These are phyloP conservation scores for Ptyas mucosa DNA, from an alignment of 2,113 vertebrate genomes.

Conservation along the genomic window DNA sequence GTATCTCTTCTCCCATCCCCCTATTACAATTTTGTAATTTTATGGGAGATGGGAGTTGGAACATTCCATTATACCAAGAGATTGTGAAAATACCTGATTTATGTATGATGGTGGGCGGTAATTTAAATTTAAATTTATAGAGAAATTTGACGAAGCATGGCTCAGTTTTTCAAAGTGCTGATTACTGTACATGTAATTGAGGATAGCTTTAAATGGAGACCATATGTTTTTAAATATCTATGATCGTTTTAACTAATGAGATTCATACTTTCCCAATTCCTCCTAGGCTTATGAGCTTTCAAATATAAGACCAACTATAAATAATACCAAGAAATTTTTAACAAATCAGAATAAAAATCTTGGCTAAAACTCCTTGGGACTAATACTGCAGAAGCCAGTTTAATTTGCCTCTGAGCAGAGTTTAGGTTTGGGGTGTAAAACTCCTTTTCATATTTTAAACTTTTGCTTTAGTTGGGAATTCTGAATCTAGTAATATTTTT, in stretches of 20 bases:
- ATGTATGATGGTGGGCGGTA: neutral
- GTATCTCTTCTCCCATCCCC: no score
- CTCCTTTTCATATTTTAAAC: neutral
- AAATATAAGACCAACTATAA: neutral
- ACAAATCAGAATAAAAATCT: neutral
- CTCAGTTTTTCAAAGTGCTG: neutral
- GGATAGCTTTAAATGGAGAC: neutral
- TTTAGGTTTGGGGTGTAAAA: neutral
- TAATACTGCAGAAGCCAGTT: neutral
- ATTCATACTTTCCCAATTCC: neutral
- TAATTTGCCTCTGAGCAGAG: neutral
- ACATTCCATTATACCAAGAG: neutral
- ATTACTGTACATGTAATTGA: neutral
- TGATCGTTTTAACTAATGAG: neutral
- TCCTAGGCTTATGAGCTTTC: no score
- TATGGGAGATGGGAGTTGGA: neutral
- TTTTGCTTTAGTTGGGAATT: neutral
- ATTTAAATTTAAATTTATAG: neutral
- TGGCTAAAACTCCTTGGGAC: neutral
- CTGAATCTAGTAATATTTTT: slow-evolving; percentile 24
- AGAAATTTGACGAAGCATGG: neutral
- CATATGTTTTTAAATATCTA: neutral
- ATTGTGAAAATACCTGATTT: neutral
- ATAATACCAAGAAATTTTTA: neutral
- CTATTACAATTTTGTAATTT: neutral